phyloP scores from a whole-genome alignment of 2,888 invertebrate genomes.

The Horisme vitalbata region DNA sequence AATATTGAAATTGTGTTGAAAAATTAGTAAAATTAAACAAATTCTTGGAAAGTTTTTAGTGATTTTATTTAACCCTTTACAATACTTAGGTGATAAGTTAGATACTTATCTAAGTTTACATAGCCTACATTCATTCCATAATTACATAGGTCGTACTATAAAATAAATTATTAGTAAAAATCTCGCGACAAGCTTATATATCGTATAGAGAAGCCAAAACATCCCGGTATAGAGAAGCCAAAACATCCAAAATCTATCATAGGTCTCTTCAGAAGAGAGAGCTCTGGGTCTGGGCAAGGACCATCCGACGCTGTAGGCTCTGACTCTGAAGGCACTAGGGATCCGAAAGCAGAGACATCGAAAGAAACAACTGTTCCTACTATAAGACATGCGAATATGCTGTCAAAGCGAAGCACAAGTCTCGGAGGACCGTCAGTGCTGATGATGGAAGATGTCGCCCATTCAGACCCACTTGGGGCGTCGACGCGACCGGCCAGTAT shows the following conservation, averaged over 20 bases:
- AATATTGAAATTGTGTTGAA: too few species aligned
- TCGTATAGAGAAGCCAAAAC: too few species aligned
- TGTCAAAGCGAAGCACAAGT: constrained; percentile 74
- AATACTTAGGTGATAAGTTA: too few species aligned
- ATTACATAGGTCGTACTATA: too few species aligned
- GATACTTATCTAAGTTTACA: too few species aligned
- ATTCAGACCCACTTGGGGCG: constrained; percentile 85
- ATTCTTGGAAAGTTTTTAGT: too few species aligned
- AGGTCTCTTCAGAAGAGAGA: constrained; percentile 93
- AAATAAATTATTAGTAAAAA: too few species aligned
- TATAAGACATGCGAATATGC: constrained; percentile 54
- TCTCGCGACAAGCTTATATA: too few species aligned
- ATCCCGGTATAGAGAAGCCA: constrained; percentile 94
- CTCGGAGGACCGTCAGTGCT: constrained; percentile 80
- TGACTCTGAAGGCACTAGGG: constrained; percentile 80
- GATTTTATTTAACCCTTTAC: too few species aligned
- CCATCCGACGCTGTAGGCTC: constrained; percentile 79
- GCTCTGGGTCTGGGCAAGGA: constrained; percentile 87
- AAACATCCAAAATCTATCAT: constrained; percentile 93
- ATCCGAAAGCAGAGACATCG: constrained; percentile 62
- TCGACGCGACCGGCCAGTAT: constrained; percentile 84
- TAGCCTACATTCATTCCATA: too few species aligned
- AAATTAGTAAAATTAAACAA: too few species aligned
- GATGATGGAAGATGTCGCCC: constrained; percentile 84
- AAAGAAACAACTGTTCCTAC: constrained; percentile 62